Evolutionary conservation across 2,113 vertebrate species (phyloP), one percentile per base, ranked within the genome.

Genomic region (Pholis gunnellus): DNA sequence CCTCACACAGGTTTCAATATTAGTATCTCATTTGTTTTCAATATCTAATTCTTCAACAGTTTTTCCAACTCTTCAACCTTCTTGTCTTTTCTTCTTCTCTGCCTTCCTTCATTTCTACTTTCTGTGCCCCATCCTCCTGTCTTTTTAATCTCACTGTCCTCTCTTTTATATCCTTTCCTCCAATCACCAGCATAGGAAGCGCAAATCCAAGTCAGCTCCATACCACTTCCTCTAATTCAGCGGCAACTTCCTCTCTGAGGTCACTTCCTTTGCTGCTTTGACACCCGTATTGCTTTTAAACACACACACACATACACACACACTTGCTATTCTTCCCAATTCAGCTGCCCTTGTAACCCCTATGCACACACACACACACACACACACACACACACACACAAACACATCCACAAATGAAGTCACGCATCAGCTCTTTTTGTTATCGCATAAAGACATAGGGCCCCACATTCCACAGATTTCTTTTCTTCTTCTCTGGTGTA

Each of bases 221-320:
- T 57, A 65, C 85, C 27, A 40, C 84, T 95, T 95, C 95, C 95
- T 94, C 77, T 89, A 78, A 94, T 94, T 95, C 92, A 95, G 88
- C 42, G 5, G 76, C 72, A 20, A 54, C 86, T 94, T 95, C 94
- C 93, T 87, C 42, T 83, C 88, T 91, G 88, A 89, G 77, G 77
- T 93, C 88, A 92, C 73, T 92, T 93, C 90, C 91, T 88, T 60
- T 81, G 68, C 74, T 72, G 77, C 78, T 85, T 83, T 78, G 42
- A 92, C 91, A 89, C 85, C 78, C 75, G 68, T 44, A 50, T 57
- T 83, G 77, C 18, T 72, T 83, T 34, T 61, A 52, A 60, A 63
- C 22, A 56, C 52, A 44, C 20, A 4, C 78, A 59, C 18, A 83
- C 59, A 72, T 60, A 29, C 67, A 46, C 25, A 64, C 25, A 34